A percentile compares a stretch with the other conserved stretches of the same genome.
These are phyloP conservation scores for Protomyctophum bolini DNA, from an alignment of 2,113 vertebrate genomes.

Conservation along the genomic window DNA sequence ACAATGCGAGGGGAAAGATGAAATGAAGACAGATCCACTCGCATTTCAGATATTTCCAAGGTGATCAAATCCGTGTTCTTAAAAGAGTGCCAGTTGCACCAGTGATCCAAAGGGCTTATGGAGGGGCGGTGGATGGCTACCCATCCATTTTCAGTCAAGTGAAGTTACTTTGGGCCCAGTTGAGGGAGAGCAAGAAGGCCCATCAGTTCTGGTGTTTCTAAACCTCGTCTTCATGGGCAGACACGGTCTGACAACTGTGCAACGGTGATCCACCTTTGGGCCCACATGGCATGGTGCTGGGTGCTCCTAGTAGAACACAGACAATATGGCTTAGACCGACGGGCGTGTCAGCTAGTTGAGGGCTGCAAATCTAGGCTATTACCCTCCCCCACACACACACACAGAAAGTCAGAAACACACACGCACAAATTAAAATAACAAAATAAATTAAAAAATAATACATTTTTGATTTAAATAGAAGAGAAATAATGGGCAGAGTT, in stretches of 20 bases:
- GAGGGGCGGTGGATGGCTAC: slow-evolving; percentile 31
- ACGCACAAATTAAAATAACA: background rate
- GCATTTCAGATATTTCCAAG: slow-evolving; percentile 62
- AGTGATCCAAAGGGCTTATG: slow-evolving; percentile 39
- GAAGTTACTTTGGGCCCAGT: slow-evolving; percentile 33
- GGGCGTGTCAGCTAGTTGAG: background rate
- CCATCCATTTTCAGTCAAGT: slow-evolving; percentile 50
- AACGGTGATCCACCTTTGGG: too few species aligned
- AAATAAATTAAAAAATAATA: background rate
- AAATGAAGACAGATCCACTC: slow-evolving; percentile 54
- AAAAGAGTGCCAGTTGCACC: slow-evolving; percentile 54
- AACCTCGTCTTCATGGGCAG: slow-evolving; percentile 55
- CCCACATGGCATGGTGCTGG: slow-evolving; percentile 53
- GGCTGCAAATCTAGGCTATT: background rate
- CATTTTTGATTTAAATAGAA: background rate
- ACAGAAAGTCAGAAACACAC: background rate
- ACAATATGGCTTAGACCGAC: slow-evolving; percentile 36
- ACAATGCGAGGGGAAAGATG: slow-evolving; percentile 52
- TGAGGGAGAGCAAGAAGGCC: slow-evolving; percentile 51
- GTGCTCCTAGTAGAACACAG: slow-evolving; percentile 53
- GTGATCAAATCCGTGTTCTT: slow-evolving; percentile 43
- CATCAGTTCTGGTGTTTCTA: slow-evolving; percentile 52
- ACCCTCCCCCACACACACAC: background rate
- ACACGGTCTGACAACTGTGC: background rate
- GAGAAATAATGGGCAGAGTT: background rate